Evolutionary conservation across 1,140 invertebrate species (phyloP).

Genomic region (Ostrea denselamellosa): DNA sequence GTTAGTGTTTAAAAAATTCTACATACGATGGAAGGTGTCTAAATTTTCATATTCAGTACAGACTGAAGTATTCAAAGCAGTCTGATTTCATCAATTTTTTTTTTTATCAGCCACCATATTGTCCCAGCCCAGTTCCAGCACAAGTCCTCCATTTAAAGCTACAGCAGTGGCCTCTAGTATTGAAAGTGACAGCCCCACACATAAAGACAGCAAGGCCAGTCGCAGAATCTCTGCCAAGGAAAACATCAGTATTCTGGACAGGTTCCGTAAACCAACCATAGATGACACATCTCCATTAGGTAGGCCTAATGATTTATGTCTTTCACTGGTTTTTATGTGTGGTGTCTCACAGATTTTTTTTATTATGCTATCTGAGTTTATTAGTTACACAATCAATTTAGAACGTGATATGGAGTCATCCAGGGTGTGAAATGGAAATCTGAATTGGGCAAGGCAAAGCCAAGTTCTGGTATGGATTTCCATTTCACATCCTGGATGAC

Average conservation of each 20-base stretch:
- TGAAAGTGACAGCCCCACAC: slow-evolving; percentile 64
- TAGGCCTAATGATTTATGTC: too few species aligned
- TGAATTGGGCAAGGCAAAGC: too few species aligned
- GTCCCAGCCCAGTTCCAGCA: slow-evolving; percentile 69
- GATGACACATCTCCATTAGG: slow-evolving; percentile 69
- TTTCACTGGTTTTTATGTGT: neutral
- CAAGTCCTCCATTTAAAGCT: slow-evolving; percentile 63
- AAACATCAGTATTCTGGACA: slow-evolving; percentile 75
- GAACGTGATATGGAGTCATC: too few species aligned
- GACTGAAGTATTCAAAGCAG: neutral
- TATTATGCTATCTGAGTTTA: too few species aligned
- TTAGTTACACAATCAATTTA: too few species aligned
- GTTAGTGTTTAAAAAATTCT: neutral
- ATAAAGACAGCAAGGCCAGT: slow-evolving; percentile 64
- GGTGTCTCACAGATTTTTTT: too few species aligned
- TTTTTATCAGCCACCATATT: slow-evolving; percentile 68
- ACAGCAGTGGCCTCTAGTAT: slow-evolving; percentile 64
- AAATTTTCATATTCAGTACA: neutral
- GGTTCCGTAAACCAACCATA: slow-evolving; percentile 68
- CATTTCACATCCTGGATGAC: too few species aligned
- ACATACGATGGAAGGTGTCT: neutral
- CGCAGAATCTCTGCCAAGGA: slow-evolving; percentile 74
- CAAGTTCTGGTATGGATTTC: too few species aligned
- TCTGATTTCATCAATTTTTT: slow-evolving; percentile 11
- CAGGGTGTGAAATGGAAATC: too few species aligned